A percentile compares a stretch with the other conserved stretches of the same genome.
These are phyloP conservation scores for Microcebus tavaratra DNA, from an alignment of 2,113 vertebrate species.

Conservation along the genomic window DNA sequence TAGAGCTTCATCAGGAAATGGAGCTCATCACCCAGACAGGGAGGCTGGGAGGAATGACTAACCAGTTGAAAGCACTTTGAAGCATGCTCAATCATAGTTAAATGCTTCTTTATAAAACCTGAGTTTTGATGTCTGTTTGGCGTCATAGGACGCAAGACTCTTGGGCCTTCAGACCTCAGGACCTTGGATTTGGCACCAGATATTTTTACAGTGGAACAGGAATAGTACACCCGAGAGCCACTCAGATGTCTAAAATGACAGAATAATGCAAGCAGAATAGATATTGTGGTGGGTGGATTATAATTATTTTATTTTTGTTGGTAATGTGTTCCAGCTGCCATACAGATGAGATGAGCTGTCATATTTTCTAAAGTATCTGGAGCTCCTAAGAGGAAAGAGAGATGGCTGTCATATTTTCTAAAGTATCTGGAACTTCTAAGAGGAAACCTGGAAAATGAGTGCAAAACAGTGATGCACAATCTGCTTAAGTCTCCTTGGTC, in stretches of 20 bases:
- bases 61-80: slow-evolving; percentile 26
- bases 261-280: not conserved
- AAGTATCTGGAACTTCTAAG: not conserved
- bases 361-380: not conserved
- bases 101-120: slow-evolving; percentile 44
- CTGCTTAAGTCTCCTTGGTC: not conserved
- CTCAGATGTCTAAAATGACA: not conserved
- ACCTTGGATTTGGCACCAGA: not conserved
- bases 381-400: slow-evolving; percentile 2
- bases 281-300: not conserved
- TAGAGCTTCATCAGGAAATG: not conserved
- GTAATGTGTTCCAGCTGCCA: not conserved
- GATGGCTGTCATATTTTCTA: not conserved
- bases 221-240: not conserved
- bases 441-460: not conserved
- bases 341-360: not conserved
- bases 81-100: not conserved
- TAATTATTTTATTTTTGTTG: slow-evolving; percentile 21
- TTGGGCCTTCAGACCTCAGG: not conserved
- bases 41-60: not conserved
- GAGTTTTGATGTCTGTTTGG: slow-evolving; percentile 29
- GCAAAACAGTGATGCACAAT: not conserved
- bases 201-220: not conserved
- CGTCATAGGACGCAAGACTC: not conserved
- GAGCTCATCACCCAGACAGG: not conserved